Evolutionary conservation across 2,113 vertebrate species (phyloP).

Genomic region (Thunnus maccoyii): DNA sequence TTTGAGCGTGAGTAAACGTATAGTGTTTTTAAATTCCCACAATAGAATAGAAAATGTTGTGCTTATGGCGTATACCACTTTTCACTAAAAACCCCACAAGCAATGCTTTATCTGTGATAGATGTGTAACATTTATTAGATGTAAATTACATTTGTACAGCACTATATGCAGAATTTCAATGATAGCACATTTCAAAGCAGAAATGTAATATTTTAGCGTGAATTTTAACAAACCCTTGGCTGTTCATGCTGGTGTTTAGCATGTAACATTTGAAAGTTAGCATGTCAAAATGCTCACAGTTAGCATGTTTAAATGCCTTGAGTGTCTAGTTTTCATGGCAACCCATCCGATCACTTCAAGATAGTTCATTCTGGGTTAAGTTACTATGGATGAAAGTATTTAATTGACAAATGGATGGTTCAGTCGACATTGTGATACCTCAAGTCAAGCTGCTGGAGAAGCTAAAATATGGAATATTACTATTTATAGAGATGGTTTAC

Average conservation of each 20-base stretch:
- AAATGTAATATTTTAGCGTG: no score
- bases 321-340: not conserved
- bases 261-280: no score
- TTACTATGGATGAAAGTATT: not conserved
- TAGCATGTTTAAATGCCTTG: not conserved
- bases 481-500: slow-evolving; percentile 27
- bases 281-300: not conserved
- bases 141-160: no score
- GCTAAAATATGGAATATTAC: slow-evolving; percentile 8
- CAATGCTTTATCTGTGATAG: no score
- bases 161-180: no score
- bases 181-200: no score
- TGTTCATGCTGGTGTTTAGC: not conserved
- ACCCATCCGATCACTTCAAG: not conserved
- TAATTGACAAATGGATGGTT: not conserved
- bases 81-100: no score
- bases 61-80: no score
- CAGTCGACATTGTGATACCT: not conserved
- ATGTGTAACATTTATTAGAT: no score
- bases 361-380: not conserved
- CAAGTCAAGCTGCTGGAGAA: not conserved
- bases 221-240: no score
- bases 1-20: not conserved
- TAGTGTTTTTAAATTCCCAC: not conserved
- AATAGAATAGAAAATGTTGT: not conserved